Percentiles rank a stretch among this genome's conserved stretches.
Conservation (phyloP, 1,140 invertebrate species). For the Argopecten irradians region DNA sequence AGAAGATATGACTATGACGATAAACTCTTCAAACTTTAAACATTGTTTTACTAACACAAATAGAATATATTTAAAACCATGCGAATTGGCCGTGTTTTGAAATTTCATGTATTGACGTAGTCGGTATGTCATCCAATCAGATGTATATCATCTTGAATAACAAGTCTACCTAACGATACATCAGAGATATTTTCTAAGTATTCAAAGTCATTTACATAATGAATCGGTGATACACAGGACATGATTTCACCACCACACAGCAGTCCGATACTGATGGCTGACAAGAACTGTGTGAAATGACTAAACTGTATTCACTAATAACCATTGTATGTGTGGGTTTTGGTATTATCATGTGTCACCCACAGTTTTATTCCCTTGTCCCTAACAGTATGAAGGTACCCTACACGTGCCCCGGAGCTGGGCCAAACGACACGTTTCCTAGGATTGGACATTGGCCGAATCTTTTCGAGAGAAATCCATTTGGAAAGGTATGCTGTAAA, state of each 20-base stretch:
- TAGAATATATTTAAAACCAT: too few species aligned
- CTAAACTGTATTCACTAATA: background rate
- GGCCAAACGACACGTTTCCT: background rate
- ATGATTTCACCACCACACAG: too few species aligned
- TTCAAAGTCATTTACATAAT: background rate
- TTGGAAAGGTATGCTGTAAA: too few species aligned
- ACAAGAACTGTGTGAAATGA: background rate
- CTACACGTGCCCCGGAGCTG: background rate
- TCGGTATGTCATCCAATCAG: background rate
- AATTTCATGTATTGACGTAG: background rate
- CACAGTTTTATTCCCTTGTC: background rate
- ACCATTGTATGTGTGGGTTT: background rate
- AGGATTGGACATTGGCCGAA: constrained; percentile 20
- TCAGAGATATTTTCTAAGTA: background rate
- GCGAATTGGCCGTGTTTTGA: too few species aligned
- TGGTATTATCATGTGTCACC: background rate
- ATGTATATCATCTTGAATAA: too few species aligned
- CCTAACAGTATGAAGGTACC: background rate
- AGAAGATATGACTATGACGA: too few species aligned
- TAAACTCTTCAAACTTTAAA: too few species aligned
- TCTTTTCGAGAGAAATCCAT: background rate
- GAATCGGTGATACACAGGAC: background rate
- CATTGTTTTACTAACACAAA: too few species aligned
- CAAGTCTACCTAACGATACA: background rate
- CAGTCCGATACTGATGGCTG: too few species aligned